These are phyloP conservation scores for Xenops minutus DNA, from an alignment of 2,797 vertebrate genomes.

Conservation along the genomic window DNA sequence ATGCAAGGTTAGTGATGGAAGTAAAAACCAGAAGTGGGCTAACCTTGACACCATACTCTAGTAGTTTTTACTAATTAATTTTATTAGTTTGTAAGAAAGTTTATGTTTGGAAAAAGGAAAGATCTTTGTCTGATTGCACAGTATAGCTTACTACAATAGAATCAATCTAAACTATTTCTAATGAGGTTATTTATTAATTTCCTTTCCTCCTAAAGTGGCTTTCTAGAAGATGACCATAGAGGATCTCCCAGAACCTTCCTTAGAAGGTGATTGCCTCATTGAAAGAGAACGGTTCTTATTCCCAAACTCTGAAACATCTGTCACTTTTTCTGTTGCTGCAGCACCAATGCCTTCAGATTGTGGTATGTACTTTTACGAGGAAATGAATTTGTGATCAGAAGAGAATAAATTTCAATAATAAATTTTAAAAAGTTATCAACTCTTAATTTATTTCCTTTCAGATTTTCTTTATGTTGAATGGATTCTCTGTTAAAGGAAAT, in stretches of 20 bases:
- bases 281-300: constrained; percentile 75
- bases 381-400: neutral
- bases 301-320: constrained; percentile 73
- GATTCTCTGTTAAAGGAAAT: neutral
- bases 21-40: neutral
- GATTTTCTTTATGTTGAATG: neutral
- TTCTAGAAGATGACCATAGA: constrained; percentile 94
- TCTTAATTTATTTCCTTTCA: neutral
- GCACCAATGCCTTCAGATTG: constrained; percentile 95
- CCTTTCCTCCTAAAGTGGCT: constrained; percentile 40
- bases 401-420: neutral
- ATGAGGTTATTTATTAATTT: neutral
- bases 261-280: constrained; percentile 78
- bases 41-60: neutral
- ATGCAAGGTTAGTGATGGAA: neutral
- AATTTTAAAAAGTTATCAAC: neutral
- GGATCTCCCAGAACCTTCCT: constrained; percentile 82
- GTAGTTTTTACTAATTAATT: neutral
- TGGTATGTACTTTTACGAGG: constrained; percentile 75
- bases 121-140: neutral
- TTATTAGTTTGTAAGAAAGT: neutral
- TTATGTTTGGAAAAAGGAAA: neutral
- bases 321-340: constrained; percentile 91
- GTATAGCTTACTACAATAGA: neutral
- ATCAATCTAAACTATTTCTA: neutral